Evolutionary conservation across 2,888 invertebrate genomes (phyloP).

Genomic region (Steinernema scapterisci): DNA sequence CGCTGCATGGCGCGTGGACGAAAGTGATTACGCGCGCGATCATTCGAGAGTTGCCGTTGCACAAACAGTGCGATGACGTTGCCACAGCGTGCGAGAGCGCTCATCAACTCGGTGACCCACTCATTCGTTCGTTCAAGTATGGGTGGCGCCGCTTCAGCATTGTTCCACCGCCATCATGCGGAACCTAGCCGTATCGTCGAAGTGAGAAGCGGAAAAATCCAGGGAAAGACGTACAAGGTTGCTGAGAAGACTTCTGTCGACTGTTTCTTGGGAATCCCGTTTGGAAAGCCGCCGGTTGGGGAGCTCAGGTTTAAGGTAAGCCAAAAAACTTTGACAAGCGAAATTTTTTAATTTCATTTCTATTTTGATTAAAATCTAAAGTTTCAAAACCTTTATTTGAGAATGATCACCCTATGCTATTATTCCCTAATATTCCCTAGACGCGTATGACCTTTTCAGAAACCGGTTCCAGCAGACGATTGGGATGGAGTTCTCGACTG

Average conservation of each 20-base stretch:
- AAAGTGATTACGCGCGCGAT: too few species aligned
- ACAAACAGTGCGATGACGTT: too few species aligned
- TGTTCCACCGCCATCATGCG: too few species aligned
- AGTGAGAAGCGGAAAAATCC: constrained; percentile 11
- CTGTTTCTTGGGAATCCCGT: constrained; percentile 53
- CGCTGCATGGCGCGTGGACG: too few species aligned
- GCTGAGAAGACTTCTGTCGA: constrained; percentile 35
- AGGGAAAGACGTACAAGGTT: constrained; percentile 22
- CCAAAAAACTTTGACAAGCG: background rate
- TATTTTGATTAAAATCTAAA: too few species aligned
- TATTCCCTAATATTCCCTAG: background rate
- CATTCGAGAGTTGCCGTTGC: too few species aligned
- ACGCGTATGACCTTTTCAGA: constrained; percentile 37
- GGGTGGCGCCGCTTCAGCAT: too few species aligned
- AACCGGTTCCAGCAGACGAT: constrained; percentile 41
- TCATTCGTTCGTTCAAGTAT: too few species aligned
- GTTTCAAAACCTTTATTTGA: too few species aligned
- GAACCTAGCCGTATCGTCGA: background rate
- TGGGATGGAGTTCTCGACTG: constrained; percentile 47
- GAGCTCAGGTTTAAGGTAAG: constrained; percentile 49
- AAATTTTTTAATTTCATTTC: background rate
- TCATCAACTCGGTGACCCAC: too few species aligned
- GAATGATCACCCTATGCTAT: too few species aligned
- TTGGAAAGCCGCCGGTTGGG: constrained; percentile 44
- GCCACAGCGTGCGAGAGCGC: too few species aligned